Evolutionary conservation across 2,888 invertebrate genomes (phyloP), one percentile per base, ranked within the genome.

Genomic region (Hypomecis atomaria): DNA sequence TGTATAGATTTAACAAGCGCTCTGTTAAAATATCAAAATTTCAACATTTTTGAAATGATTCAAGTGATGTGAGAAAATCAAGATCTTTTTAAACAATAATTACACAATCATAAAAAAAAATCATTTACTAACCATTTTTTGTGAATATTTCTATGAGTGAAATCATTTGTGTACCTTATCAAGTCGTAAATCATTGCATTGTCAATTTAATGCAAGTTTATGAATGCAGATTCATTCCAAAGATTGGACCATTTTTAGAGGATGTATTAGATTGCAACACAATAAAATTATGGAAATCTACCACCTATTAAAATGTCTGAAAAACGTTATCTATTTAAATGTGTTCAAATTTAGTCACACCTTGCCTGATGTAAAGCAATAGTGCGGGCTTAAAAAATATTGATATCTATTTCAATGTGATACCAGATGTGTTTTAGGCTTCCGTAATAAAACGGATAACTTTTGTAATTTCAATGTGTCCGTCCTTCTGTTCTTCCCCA

Each of bases 201-300:
- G 43, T 43, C 56, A 56, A 56, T 55, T 36, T 43, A 38, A 44
- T 56, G 55, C 49, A 43, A 23, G 40, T 47, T 6, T 54, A n/a
- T 9, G 40, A 47, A 47, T 60, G 8, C 40, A 55, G 37, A 37
- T 55, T 55, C 9, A 13, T 47, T 57, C 6, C 7, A 1, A 33
- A 57, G 56, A 48, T 48, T n/a, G 8, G 33, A 23, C n/a, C 37
- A 45, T 47, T 47, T 47, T 47, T 47, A 37, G 11, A 53, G 7
- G 34, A 55, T 23, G 13, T 50, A 36, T 44, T 55, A 53, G n/a
- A 33, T 50, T 45, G 5, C 43, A 55, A 37, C 9, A 45, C 55
- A 55, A 45, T 55, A 55, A 13, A 45, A 55, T 54, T 34, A 43
- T 55, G 13, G 10, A 37, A 45, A 34, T 34, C 10, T 23, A 5